phyloP scores from a whole-genome alignment of 2,797 vertebrate species.

The Natrix natrix region DNA sequence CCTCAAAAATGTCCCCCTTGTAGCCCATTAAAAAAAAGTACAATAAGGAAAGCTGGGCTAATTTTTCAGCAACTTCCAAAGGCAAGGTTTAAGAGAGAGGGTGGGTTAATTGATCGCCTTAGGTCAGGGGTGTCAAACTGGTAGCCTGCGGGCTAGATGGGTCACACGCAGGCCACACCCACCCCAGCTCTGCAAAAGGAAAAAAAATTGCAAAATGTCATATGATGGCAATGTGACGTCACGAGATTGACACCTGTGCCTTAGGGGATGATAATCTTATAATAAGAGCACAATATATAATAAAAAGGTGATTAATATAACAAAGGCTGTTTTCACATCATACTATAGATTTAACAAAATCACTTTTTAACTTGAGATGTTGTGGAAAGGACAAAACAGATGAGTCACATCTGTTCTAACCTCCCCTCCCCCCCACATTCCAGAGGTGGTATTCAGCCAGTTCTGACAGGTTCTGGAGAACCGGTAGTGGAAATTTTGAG shows the following conservation, averaged over 20 bases:
- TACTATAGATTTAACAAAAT: neutral
- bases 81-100: neutral
- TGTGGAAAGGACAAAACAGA: neutral
- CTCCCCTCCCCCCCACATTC: no score
- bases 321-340: neutral
- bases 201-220: no score
- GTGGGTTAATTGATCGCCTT: neutral
- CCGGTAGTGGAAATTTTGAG: no score
- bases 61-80: neutral
- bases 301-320: neutral
- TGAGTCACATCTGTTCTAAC: neutral
- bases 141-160: no score
- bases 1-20: neutral
- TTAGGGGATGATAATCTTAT: neutral
- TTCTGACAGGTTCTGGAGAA: no score
- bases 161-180: no score
- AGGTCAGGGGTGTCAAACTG: no score
- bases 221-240: accelerated
- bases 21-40: no score
- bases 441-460: no score
- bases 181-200: no score
- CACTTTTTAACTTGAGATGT: neutral
- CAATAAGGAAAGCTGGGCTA: no score
- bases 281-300: neutral
- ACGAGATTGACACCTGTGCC: no score